Base-by-base conservation (phyloP, 2,113 vertebrate species). In the Odobenus rosmarus region DNA sequence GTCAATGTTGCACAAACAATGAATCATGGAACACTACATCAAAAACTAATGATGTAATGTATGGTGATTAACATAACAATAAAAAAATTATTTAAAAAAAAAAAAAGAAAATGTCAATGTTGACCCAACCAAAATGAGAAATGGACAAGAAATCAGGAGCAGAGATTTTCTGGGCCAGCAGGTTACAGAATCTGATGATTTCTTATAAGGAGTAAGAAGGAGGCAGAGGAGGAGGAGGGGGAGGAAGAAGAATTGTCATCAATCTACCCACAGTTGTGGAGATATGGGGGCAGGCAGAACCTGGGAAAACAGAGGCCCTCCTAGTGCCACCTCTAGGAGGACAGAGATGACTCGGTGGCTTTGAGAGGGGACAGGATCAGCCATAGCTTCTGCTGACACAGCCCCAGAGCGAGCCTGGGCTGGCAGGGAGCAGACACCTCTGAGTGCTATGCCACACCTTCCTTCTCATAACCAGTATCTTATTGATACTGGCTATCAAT, bases 1-100 rank as follows among this genome's bases (percentile, higher is more conserved):
- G 8, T 87, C 46, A 18, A 26, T 0, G 0, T 3, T 14, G 46
- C n/a, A n/a, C n/a, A n/a, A n/a, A n/a, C n/a, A n/a, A n/a, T n/a
- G n/a, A n/a, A n/a, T n/a, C n/a, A n/a, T n/a, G n/a, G n/a, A n/a
- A n/a, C n/a, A n/a, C n/a, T n/a, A n/a, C n/a, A n/a, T n/a, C n/a
- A n/a, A n/a, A n/a, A n/a, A n/a, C n/a, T n/a, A n/a, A n/a, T n/a
- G n/a, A n/a, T n/a, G n/a, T n/a, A n/a, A n/a, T n/a, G n/a, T n/a
- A n/a, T n/a, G n/a, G n/a, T n/a, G n/a, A n/a, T n/a, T n/a, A n/a
- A n/a, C n/a, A n/a, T n/a, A n/a, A n/a, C n/a, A n/a, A n/a, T n/a
- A n/a, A n/a, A n/a, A n/a, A n/a, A n/a, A n/a, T n/a, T n/a, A n/a
- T n/a, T n/a, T n/a, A n/a, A n/a, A n/a, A n/a, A n/a, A n/a, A n/a